Evolutionary conservation across 1,140 invertebrate species (phyloP).

Genomic region (Magallana angulata): DNA sequence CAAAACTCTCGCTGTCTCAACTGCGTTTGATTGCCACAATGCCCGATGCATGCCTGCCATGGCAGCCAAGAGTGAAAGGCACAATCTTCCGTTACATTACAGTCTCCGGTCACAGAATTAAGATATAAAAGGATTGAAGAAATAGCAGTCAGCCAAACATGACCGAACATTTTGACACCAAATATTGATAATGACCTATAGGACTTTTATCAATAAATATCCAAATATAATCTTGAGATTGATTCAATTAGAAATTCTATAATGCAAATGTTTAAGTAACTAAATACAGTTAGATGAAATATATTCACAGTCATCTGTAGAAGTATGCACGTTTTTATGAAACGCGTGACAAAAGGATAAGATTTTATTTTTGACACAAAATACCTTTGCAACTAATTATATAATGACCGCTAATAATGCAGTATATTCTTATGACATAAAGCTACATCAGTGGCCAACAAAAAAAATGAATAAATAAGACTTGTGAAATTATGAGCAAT

Average conservation of each 20-base stretch:
- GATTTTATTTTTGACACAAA: too few relatives aligned
- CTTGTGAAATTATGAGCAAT: too few relatives aligned
- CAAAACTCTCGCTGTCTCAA: slow-evolving; percentile 25
- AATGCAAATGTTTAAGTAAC: neutral
- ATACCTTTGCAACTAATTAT: too few relatives aligned
- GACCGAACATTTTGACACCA: neutral
- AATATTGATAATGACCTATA: neutral
- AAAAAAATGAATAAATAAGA: too few relatives aligned
- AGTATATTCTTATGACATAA: too few relatives aligned
- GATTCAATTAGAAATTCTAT: neutral
- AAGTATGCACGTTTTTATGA: too few relatives aligned
- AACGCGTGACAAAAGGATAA: too few relatives aligned
- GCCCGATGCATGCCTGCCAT: neutral
- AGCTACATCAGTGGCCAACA: too few relatives aligned
- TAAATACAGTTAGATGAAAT: too few relatives aligned
- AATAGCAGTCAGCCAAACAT: neutral
- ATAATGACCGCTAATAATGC: too few relatives aligned
- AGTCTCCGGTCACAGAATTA: neutral
- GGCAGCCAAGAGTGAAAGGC: neutral
- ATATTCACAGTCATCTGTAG: too few relatives aligned
- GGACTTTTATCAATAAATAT: neutral
- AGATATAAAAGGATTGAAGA: neutral
- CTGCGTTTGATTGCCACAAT: neutral
- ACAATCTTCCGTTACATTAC: neutral
- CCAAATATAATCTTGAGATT: neutral